Evolutionary conservation across 2,797 vertebrate species (phyloP).

Genomic region (Fistularia tabacaria): DNA sequence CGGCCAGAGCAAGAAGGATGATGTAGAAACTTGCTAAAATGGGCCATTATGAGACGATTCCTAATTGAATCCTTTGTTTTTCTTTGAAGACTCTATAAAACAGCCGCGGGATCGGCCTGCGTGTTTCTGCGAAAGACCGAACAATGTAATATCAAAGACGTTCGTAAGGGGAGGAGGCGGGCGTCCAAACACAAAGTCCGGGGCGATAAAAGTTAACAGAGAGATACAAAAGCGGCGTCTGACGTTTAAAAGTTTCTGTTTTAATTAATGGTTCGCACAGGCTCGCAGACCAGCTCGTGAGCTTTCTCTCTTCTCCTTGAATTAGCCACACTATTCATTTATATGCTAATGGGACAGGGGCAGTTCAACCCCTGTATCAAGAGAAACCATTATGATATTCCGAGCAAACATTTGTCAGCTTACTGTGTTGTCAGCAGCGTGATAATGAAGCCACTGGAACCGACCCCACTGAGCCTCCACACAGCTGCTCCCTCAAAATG

Average conservation of each 20-base stretch:
- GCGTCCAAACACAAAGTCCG: slow-evolving; percentile 8
- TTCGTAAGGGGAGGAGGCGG: slow-evolving; percentile 8
- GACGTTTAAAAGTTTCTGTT: slow-evolving; percentile 46
- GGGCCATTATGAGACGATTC: too few relatives aligned
- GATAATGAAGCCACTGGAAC: slow-evolving; percentile 61
- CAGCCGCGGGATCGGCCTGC: too few relatives aligned
- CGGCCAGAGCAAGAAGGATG: too few relatives aligned
- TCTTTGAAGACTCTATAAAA: too few relatives aligned
- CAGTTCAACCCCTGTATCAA: slow-evolving; percentile 55
- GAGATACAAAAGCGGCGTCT: slow-evolving; percentile 16
- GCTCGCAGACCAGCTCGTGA: slow-evolving; percentile 38
- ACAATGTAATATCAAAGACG: too few relatives aligned
- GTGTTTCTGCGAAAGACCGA: too few relatives aligned
- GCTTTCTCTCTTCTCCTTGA: slow-evolving; percentile 35
- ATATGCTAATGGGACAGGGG: slow-evolving; percentile 64
- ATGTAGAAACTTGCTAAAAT: too few relatives aligned
- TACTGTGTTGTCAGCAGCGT: slow-evolving; percentile 56
- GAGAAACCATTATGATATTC: slow-evolving; percentile 63
- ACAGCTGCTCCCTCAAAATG: slow-evolving; percentile 48
- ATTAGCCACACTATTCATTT: slow-evolving; percentile 66
- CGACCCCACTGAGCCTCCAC: slow-evolving; percentile 39
- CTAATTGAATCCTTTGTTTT: too few relatives aligned
- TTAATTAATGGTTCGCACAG: slow-evolving; percentile 36
- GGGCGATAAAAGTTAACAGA: slow-evolving; percentile 18
- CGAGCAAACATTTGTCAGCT: slow-evolving; percentile 72